Evolutionary conservation across 2,113 vertebrate species (phyloP).

Genomic region (Oreotrochilus melanogaster): DNA sequence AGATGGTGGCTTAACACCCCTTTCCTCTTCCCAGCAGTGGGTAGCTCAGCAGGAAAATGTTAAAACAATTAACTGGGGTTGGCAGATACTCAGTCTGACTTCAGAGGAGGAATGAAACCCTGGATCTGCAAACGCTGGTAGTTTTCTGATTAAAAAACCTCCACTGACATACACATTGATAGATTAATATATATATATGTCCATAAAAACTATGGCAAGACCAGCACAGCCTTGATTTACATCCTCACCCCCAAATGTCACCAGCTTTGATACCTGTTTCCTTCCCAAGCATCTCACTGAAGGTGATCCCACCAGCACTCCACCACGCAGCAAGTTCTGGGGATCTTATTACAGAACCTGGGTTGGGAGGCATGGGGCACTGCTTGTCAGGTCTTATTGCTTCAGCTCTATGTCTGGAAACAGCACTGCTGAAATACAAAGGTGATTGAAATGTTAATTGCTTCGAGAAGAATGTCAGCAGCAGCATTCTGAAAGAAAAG

Average conservation of each 20-base stretch:
- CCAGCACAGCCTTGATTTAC: neutral
- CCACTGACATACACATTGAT: neutral
- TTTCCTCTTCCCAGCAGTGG: neutral
- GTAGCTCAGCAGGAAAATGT: neutral
- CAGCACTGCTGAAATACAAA: neutral
- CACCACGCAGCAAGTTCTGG: neutral
- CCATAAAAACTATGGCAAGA: neutral
- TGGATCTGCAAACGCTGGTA: neutral
- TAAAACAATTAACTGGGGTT: neutral
- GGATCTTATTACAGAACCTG: neutral
- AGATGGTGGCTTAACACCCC: neutral
- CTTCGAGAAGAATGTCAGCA: neutral
- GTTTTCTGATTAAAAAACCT: neutral
- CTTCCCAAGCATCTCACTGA: neutral
- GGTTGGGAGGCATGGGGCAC: neutral
- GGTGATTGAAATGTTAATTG: conserved; percentile 35
- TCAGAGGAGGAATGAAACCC: neutral
- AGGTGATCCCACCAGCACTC: neutral
- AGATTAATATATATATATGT: neutral
- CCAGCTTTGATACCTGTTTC: neutral
- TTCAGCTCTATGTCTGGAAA: neutral
- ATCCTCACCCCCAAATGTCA: neutral
- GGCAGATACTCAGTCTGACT: neutral
- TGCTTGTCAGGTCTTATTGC: neutral
- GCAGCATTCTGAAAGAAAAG: neutral